Evolutionary conservation across 2,888 invertebrate genomes (phyloP), one percentile per base, ranked within the genome.

Genomic region (Tiphia femorata): DNA sequence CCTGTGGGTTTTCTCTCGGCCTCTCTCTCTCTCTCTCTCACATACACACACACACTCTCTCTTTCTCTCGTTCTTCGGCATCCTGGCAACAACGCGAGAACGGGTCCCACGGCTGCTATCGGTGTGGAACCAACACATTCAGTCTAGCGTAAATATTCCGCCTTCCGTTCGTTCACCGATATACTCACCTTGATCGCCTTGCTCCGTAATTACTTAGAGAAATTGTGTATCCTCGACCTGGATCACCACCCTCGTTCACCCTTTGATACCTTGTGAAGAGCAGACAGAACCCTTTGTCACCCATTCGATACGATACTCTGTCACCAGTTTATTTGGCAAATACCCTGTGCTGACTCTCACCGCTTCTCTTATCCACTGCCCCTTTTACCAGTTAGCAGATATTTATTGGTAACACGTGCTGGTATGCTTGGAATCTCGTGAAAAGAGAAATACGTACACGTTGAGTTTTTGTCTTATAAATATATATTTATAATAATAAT

Each of bases 301-400:
- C 51, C 23, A 14, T 20, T 29, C 43, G 10, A 41, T 21, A 21
- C 20, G 30, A 44, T 44, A 19, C 55, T 64, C 50, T 64, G 50
- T 55, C 55, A 52, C 54, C 58, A 55, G 46, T 67, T 68, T 72
- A 58, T 71, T 66, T 67, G 68, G 65, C 71, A 55, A 73, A 68
- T 14, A n/a, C 72, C 65, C 68, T 78, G 74, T 72, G 77, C 77
- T 79, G 73, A 78, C 58, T 77, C 52, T 68, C 78, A 80, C 80
- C 62, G 81, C 80, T 81, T 80, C 64, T 74, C 71, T 70, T 74
- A 70, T 62, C 70, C 68, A 76, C 72, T n/a, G n/a, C n/a, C n/a
- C n/a, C 72, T 72, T 72, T 77, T 63, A 66, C 71, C 64, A 73
- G 50, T 76, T 74, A 76, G 76, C 58, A 64, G 69, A 73, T 52